Percentiles rank a stretch among this genome's conserved stretches.
Conservation (phyloP, 2,113 vertebrate genomes). For the Pygoscelis antarcticus region DNA sequence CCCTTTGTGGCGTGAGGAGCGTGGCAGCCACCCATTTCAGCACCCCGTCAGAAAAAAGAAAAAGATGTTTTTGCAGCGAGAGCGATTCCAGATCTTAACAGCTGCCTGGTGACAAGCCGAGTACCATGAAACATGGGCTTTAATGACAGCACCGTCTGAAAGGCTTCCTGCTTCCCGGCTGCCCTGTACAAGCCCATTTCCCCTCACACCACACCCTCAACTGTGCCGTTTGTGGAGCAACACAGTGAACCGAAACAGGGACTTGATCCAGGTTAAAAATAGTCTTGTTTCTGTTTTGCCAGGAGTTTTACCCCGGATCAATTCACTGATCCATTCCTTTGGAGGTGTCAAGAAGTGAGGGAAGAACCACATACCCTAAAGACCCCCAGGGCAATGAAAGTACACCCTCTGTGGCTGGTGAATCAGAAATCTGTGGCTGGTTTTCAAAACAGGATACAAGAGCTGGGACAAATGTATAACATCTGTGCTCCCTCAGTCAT, state of each 20-base stretch:
- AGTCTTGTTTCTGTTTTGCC: neutral
- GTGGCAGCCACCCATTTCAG: neutral
- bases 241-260: rapidly evolving
- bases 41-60: neutral
- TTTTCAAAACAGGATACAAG: constrained; percentile 40
- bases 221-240: neutral
- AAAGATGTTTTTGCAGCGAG: neutral
- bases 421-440: neutral
- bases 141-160: neutral
- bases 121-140: neutral
- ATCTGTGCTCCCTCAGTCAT: neutral
- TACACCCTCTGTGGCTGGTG: neutral
- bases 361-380: neutral
- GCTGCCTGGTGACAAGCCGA: neutral
- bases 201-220: neutral
- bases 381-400: neutral
- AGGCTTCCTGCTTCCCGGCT: neutral
- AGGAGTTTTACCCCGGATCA: neutral
- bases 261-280: neutral
- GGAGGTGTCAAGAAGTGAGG: neutral
- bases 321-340: neutral
- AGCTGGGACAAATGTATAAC: constrained; percentile 9
- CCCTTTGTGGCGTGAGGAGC: neutral
- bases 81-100: neutral
- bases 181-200: neutral